These are phyloP conservation scores for Dolichallabes microphthalmus DNA, from an alignment of 2,113 vertebrate genomes.

Conservation along the genomic window DNA sequence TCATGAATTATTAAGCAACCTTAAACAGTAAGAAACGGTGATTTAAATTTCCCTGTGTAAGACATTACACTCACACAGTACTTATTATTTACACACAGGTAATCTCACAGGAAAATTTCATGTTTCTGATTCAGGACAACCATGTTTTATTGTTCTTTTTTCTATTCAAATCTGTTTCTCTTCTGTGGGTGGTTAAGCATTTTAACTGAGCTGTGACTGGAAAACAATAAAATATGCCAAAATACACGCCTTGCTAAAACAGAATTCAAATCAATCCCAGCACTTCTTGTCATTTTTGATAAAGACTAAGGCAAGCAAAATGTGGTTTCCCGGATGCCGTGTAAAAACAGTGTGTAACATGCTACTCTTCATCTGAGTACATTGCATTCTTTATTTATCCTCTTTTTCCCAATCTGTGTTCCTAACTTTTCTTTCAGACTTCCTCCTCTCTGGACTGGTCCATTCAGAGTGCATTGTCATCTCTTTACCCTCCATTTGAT, in stretches of 20 bases:
- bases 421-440: conserved; percentile 67
- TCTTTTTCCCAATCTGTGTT: not conserved
- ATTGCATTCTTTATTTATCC: not conserved
- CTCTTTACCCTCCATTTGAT: conserved; percentile 89
- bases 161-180: not conserved
- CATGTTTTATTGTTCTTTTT: conserved; percentile 22
- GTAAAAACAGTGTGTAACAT: not conserved
- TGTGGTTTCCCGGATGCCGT: conserved; percentile 21
- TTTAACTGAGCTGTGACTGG: conserved; percentile 56
- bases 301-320: conserved; percentile 13
- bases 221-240: conserved; percentile 51
- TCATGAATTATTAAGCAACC: not conserved
- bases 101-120: not conserved
- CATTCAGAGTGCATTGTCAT: conserved; percentile 83
- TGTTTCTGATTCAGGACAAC: not conserved
- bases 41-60: not conserved
- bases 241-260: conserved; percentile 30
- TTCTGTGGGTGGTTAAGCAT: conserved; percentile 45
- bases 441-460: conserved; percentile 81
- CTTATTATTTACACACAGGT: not conserved
- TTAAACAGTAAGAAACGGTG: not conserved
- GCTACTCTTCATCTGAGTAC: not conserved
- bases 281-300: conserved; percentile 40
- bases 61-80: not conserved
- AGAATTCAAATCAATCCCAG: conserved; percentile 55